phyloP scores from a whole-genome alignment of 2,888 invertebrate species.

The Oconnorella tubifera region DNA sequence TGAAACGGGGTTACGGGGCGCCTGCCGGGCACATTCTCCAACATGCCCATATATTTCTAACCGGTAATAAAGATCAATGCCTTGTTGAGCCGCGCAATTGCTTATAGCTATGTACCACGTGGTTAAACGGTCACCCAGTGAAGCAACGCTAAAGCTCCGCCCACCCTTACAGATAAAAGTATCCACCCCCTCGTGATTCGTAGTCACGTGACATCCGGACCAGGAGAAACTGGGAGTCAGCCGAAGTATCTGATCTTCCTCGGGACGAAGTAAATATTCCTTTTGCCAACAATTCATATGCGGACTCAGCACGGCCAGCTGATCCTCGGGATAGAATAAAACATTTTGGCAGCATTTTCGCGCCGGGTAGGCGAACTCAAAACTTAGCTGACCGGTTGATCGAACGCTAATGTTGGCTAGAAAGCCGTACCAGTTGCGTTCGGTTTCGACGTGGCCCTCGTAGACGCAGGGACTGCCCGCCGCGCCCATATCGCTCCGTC shows the following conservation, averaged over 20 bases:
- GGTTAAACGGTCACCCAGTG: constrained; percentile 19
- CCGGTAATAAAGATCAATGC: constrained; percentile 32
- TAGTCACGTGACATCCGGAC: constrained; percentile 33
- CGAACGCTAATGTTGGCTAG: constrained; percentile 32
- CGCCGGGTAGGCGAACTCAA: constrained; percentile 32
- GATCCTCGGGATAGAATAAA: constrained; percentile 34
- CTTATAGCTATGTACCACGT: constrained; percentile 34
- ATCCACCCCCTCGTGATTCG: constrained; percentile 21
- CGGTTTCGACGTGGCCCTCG: constrained; percentile 30
- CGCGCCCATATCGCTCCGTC: constrained; percentile 1
- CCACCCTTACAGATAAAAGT: constrained; percentile 33
- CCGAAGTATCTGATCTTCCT: constrained; percentile 33
- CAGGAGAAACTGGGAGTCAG: constrained; percentile 33
- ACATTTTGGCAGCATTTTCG: constrained; percentile 35
- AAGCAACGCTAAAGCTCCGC: constrained; percentile 28
- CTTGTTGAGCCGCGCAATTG: constrained; percentile 30
- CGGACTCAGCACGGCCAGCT: constrained; percentile 26
- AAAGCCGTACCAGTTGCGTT: constrained; percentile 34
- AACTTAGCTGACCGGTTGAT: constrained; percentile 28
- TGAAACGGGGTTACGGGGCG: not conserved
- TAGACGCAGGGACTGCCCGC: constrained; percentile 31
- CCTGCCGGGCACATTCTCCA: constrained; percentile 25
- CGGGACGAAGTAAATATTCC: constrained; percentile 29
- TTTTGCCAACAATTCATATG: constrained; percentile 36
- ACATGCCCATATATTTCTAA: constrained; percentile 32